A percentile compares a stretch with the other conserved stretches of the same genome.
Evolutionary conservation across 64 coral and sea anemone species (phyloP).

Genomic region (Acropora tenuis): DNA sequence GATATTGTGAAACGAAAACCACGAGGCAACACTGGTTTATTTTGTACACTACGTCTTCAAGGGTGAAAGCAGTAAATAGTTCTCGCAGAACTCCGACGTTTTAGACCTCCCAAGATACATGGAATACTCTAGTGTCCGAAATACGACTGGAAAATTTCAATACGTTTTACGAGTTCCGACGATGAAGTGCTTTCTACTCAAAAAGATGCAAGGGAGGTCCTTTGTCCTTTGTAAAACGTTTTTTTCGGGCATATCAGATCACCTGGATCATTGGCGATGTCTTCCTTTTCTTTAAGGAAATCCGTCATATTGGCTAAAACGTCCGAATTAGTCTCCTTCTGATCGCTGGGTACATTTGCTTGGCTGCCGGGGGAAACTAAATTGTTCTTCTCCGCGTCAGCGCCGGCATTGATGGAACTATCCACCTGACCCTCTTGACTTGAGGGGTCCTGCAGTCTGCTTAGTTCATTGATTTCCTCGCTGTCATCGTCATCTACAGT

Average conservation of each 20-base stretch:
- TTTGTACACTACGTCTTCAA: too few relatives aligned
- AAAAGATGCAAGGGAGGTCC: background rate
- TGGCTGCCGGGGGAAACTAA: background rate
- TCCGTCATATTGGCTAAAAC: slow-evolving; percentile 30
- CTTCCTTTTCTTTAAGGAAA: slow-evolving; percentile 36
- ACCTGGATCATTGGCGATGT: background rate
- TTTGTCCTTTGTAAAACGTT: background rate
- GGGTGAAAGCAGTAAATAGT: too few relatives aligned
- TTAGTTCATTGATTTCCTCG: slow-evolving; percentile 44
- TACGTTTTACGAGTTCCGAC: too few relatives aligned
- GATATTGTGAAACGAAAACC: background rate
- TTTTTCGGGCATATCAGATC: background rate
- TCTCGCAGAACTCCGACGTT: too few relatives aligned
- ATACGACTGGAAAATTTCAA: too few relatives aligned
- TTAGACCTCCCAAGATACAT: too few relatives aligned
- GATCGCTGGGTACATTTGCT: slow-evolving; percentile 11
- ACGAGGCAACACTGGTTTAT: too few relatives aligned
- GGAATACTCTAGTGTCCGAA: too few relatives aligned
- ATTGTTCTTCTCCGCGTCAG: background rate
- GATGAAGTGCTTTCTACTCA: too few relatives aligned
- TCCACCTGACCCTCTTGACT: slow-evolving; percentile 16
- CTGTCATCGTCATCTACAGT: slow-evolving; percentile 14
- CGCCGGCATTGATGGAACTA: background rate
- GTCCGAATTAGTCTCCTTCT: slow-evolving; percentile 23
- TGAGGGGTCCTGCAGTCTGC: slow-evolving; percentile 25